phyloP scores from a whole-genome alignment of 2,888 invertebrate genomes.

The Ariolimax columbianus region DNA sequence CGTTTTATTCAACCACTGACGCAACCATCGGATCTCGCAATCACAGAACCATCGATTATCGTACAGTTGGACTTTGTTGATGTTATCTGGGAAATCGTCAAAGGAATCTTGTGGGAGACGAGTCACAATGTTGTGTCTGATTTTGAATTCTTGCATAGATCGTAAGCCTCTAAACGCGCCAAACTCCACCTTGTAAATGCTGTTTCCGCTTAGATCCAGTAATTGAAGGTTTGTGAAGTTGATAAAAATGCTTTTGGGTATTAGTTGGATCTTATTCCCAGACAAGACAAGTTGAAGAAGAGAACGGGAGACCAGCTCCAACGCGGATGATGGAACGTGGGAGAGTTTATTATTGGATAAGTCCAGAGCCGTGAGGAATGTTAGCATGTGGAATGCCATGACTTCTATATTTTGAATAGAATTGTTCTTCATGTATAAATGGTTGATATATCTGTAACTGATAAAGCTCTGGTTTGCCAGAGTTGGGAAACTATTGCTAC shows the following conservation, averaged over 20 bases:
- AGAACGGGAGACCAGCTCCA: conserved; percentile 58
- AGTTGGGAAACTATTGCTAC: conserved; percentile 62
- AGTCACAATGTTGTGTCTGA: conserved; percentile 64
- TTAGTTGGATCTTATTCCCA: conserved; percentile 61
- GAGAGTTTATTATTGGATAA: conserved; percentile 65
- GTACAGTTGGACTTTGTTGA: conserved; percentile 62
- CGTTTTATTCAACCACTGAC: conserved; percentile 63
- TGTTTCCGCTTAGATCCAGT: conserved; percentile 69
- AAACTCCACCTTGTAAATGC: conserved; percentile 62
- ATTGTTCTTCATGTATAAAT: conserved; percentile 67
- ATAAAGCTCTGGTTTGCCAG: conserved; percentile 65
- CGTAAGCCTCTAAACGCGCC: conserved; percentile 63
- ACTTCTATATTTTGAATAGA: conserved; percentile 60
- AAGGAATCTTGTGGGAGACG: conserved; percentile 62
- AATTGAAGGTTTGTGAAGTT: conserved; percentile 59
- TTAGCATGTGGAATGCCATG: conserved; percentile 61
- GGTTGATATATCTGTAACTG: conserved; percentile 64
- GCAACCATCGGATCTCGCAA: conserved; percentile 70
- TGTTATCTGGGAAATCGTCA: conserved; percentile 60
- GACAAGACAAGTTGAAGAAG: conserved; percentile 62
- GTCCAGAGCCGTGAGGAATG: conserved; percentile 61
- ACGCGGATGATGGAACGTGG: conserved; percentile 58
- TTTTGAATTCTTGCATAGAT: conserved; percentile 56
- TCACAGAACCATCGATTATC: conserved; percentile 74
- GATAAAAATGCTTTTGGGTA: conserved; percentile 63